Evolutionary conservation across 2,888 invertebrate species (phyloP), one percentile per base, ranked within the genome.

Genomic region (Macropis europaea): DNA sequence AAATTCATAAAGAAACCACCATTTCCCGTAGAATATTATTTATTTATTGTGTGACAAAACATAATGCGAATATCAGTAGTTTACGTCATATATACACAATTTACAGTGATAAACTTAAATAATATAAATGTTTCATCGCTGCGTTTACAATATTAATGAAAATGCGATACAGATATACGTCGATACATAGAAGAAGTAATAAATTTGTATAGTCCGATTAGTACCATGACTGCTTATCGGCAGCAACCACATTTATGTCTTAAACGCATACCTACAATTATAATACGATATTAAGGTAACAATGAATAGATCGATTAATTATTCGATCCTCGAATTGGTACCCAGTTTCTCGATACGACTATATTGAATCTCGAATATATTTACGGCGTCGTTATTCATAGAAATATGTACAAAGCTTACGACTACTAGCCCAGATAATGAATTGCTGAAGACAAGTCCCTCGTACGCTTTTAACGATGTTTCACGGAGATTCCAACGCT

Each of bases 341-440:
- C 48, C 47, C 48, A 40, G 19, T 67, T 47, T 45, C 32, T 52
- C 26, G n/a, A 22, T 36, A 43, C 22, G 30, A 28, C 50, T n/a
- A 42, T 30, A 50, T 15, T 43, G 47, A 17, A 22, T 52, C 43
- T 36, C 15, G 15, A 3, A 28, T 32, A 5, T 30, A 17, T 56
- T n/a, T n/a, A n/a, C n/a, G n/a, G n/a, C n/a, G n/a, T n/a, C n/a
- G 43, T 42, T 42, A 62, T 40, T 6, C 34, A 30, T 52, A 56
- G 7, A 48, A 73, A 61, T 77, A 68, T 66, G 36, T 63, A 79
- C 68, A 74, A 19, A 56, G 43, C 63, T 76, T 77, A 73, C 9
- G 53, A 22, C 15, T 71, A 76, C n/a, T 45, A 68, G 79, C 73
- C 73, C 56, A 69, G 67, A 54, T 77, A 72, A 72, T 73, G 50